Conservation (phyloP, 2,113 vertebrate genomes). For the Spea multiplicata region DNA sequence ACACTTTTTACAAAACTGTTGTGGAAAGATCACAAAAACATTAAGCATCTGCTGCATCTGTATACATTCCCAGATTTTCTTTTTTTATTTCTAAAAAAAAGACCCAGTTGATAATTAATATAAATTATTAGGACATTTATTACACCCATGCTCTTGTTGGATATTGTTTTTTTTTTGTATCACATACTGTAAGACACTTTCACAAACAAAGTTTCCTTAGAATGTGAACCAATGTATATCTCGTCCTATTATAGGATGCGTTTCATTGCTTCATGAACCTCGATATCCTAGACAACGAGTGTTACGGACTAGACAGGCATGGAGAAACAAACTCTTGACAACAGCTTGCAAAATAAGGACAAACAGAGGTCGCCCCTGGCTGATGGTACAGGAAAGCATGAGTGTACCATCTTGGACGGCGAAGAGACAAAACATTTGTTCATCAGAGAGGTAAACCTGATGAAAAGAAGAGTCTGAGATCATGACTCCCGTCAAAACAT, state of each 20-base stretch:
- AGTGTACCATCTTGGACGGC: constrained; percentile 3
- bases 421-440: constrained; percentile 36
- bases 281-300: background rate
- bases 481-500: constrained; percentile 46
- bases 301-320: background rate
- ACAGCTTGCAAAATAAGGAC: constrained; percentile 30
- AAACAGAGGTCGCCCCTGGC: constrained; percentile 5
- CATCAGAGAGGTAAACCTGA: constrained; percentile 1
- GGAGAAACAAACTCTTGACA: constrained; percentile 21
- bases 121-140: too few species aligned
- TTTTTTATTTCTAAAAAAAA: too few species aligned
- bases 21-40: too few species aligned
- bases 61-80: too few species aligned
- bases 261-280: background rate
- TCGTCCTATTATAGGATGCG: background rate
- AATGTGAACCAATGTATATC: background rate
- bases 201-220: too few species aligned
- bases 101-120: too few species aligned
- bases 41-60: too few species aligned
- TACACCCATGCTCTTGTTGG: too few species aligned
- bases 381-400: constrained; percentile 2
- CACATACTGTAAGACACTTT: too few species aligned
- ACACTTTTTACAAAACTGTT: too few species aligned
- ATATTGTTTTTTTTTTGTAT: too few species aligned
- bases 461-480: constrained; percentile 18